Evolutionary conservation across 2,797 vertebrate species (phyloP).

Genomic region (Phrynocephalus forsythii): DNA sequence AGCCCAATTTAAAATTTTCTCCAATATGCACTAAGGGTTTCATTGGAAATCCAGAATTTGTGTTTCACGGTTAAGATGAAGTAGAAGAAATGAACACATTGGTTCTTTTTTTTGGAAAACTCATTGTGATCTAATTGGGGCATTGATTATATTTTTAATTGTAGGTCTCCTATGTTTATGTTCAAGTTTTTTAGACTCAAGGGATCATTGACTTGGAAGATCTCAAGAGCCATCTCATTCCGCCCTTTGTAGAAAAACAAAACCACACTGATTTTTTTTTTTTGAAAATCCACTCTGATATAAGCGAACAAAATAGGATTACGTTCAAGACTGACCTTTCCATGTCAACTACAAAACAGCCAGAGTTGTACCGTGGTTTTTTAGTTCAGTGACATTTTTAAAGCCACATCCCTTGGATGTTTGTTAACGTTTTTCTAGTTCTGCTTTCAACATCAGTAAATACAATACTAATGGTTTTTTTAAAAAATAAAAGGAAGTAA

Average conservation of each 20-base stretch:
- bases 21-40: too few relatives aligned
- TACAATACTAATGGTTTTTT: neutral
- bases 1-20: neutral
- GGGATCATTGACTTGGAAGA: too few relatives aligned
- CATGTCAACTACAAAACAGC: neutral
- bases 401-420: neutral
- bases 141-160: too few relatives aligned
- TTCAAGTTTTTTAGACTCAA: too few relatives aligned
- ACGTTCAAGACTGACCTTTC: neutral
- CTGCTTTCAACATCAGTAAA: neutral
- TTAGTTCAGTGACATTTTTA: neutral
- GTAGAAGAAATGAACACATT: neutral
- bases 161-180: too few relatives aligned
- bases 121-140: too few relatives aligned
- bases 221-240: too few relatives aligned
- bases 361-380: neutral
- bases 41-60: neutral
- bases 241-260: too few relatives aligned
- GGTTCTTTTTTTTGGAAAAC: neutral
- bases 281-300: neutral
- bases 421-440: neutral
- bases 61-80: neutral
- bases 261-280: too few relatives aligned
- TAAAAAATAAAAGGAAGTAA: neutral
- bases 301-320: neutral